Evolutionary conservation across 2,888 invertebrate genomes (phyloP), one percentile per base, ranked within the genome.

Genomic region (Rutpela maculata): DNA sequence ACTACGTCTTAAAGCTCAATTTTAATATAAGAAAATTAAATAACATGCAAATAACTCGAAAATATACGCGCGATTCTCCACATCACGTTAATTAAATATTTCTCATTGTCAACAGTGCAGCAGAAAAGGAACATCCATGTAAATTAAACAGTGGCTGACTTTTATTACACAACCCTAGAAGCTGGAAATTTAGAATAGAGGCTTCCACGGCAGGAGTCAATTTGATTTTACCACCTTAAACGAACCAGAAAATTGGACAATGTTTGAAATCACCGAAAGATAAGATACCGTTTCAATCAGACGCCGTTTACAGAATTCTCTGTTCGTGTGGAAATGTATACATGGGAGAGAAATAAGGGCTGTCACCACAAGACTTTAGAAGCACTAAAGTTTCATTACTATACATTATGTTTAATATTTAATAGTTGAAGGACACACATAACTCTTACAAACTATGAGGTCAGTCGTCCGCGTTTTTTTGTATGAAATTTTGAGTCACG

Each of bases 181-280:
- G 50, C 15, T 50, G n/a, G 7, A 50, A 50, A 50, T n/a, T 50
- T 50, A n/a, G n/a, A n/a, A 50, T n/a, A 7, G 50, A 50, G 50
- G 50, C 43, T 50, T 50, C 12, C 50, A 50, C 50, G 50, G 50
- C 50, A 1, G n/a, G n/a, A 50, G 50, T 50, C 50, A n/a, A n/a
- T 50, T 50, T 50, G 50, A 50, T 50, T 50, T 50, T 50, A 50
- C 50, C n/a, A 50, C 50, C 50, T 50, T 50, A 50, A 50, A 50
- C 50, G 50, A 50, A 50, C 50, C 50, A n/a, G 50, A 50, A 50
- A 50, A 50, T 50, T 50, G n/a, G 50, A 50, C 50, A 50, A 50
- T 50, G 43, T 43, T 38, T 43, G 50, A 50, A 50, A n/a, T 50
- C 50, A 50, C 50, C 50, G 50, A 50, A 50, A 50, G 50, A 50